Conservation (phyloP, 2,797 vertebrate genomes). For the Xenops minutus region DNA sequence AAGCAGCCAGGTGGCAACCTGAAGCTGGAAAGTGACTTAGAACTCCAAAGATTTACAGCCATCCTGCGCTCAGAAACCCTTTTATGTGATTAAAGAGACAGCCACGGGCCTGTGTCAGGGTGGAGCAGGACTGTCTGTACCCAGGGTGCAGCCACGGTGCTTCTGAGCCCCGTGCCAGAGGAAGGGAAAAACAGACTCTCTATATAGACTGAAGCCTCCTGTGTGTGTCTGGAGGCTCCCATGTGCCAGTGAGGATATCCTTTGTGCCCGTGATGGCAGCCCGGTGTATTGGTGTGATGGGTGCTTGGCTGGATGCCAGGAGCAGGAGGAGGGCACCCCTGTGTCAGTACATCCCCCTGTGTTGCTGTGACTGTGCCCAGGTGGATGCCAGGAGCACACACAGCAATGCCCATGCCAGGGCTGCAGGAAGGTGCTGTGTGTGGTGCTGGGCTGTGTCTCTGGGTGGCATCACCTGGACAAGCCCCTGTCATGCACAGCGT, state of each 20-base stretch:
- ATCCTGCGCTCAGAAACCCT: neutral
- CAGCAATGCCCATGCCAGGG: fast-evolving
- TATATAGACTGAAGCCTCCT: neutral
- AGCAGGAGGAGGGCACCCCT: neutral
- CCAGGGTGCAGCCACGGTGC: fast-evolving
- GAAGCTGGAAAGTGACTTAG: neutral
- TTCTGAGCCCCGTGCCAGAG: fast-evolving
- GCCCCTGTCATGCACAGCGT: fast-evolving
- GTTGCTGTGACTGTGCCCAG: fast-evolving
- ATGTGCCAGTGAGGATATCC: neutral
- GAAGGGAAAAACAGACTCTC: neutral
- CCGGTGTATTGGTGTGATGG: fast-evolving
- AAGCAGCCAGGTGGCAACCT: neutral
- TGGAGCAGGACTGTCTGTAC: neutral
- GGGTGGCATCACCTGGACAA: fast-evolving
- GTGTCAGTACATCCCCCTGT: neutral
- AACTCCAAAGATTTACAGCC: neutral
- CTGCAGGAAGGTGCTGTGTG: fast-evolving
- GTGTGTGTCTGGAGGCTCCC: fast-evolving
- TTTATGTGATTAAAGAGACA: neutral
- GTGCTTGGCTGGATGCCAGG: neutral
- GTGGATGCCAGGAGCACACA: fast-evolving
- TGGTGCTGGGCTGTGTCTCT: neutral
- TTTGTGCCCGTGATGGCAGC: fast-evolving
- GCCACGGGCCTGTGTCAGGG: fast-evolving